phyloP scores from a whole-genome alignment of 2,797 vertebrate species.

The Gymnothorax javanicus region DNA sequence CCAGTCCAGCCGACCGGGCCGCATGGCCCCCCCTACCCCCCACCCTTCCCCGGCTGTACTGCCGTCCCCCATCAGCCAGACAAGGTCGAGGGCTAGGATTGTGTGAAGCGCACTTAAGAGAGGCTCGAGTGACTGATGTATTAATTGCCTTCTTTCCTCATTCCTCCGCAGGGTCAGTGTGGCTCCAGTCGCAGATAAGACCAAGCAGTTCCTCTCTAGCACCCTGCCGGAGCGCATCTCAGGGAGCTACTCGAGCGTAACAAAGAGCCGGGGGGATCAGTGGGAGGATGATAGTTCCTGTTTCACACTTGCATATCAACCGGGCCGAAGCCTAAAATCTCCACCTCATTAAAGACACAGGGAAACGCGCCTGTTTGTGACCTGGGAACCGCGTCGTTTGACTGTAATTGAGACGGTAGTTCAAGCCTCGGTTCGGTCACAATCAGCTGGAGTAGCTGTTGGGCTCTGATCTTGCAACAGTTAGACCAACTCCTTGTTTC shows the following conservation, averaged over 20 bases:
- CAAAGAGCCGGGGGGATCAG: constrained; percentile 47
- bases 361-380: no score
- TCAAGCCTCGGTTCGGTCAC: no score
- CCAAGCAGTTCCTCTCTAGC: constrained; percentile 55
- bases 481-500: no score
- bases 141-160: constrained; percentile 79
- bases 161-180: constrained; percentile 71
- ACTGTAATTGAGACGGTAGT: no score
- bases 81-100: constrained; percentile 77
- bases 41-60: constrained; percentile 12
- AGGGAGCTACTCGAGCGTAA: constrained; percentile 67
- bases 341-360: constrained; percentile 51
- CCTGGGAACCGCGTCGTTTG: no score
- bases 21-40: constrained; percentile 37
- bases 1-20: constrained; percentile 66
- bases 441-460: no score
- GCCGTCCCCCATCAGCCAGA: constrained; percentile 31
- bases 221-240: constrained; percentile 48
- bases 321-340: constrained; percentile 48
- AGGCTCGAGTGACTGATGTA: constrained; percentile 78
- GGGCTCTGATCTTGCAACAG: no score
- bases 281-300: constrained; percentile 29
- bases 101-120: constrained; percentile 71
- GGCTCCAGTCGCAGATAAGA: constrained; percentile 61
- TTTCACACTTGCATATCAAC: constrained; percentile 48